Evolutionary conservation across 2,888 invertebrate species (phyloP).

Genomic region (Eutolmus rufibarbis): DNA sequence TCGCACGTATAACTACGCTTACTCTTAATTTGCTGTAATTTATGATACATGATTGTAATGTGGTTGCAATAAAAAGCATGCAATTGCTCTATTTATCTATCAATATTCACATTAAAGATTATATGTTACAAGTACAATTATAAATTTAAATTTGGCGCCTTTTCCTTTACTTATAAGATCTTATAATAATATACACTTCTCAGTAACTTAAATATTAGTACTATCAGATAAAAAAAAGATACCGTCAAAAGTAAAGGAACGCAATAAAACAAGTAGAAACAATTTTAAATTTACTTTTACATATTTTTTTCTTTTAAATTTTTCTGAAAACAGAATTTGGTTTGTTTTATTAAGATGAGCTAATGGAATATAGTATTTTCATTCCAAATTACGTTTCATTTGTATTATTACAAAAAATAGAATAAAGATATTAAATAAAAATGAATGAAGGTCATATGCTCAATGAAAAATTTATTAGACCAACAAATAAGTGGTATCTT

Average conservation of each 20-base stretch:
- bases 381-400: no score
- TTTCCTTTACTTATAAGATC: background rate
- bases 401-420: no score
- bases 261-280: no score
- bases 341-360: no score
- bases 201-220: background rate
- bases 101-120: background rate
- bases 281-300: no score
- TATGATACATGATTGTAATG: background rate
- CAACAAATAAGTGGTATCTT: no score
- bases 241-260: background rate
- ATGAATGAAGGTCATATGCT: no score
- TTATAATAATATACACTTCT: no score
- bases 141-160: no score
- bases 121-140: background rate
- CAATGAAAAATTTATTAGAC: no score
- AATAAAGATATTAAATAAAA: no score
- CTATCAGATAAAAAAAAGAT: background rate
- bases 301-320: background rate
- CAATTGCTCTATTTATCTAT: background rate
- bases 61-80: background rate
- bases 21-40: background rate
- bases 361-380: no score
- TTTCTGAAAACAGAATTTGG: background rate
- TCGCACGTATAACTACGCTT: background rate